Base-by-base conservation (phyloP, 2,113 vertebrate species). In the Nipponia nippon region DNA sequence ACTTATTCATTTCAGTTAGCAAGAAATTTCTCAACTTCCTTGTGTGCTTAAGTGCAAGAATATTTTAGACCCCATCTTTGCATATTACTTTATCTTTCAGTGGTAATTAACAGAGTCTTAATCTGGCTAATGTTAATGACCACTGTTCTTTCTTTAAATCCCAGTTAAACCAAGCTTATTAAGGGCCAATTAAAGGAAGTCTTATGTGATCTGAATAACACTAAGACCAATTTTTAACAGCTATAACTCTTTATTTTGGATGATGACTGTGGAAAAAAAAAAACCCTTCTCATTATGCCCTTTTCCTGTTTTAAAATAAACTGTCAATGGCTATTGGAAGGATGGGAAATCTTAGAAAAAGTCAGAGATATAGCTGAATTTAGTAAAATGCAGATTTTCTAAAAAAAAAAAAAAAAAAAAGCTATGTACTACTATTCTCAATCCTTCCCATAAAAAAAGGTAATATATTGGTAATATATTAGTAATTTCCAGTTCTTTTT, bases 81-180 rank as follows among this genome's bases (percentile, higher is more conserved):
- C 97, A 98, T 97, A 84, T 98, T 98, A 98, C 97, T 98, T 98
- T 98, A 98, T 98, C 98, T 98, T 98, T 98, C 98, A 98, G 97
- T 98, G 97, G 98, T 98, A 98, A 98, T 98, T 98, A 98, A 98
- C 97, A 98, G 92, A 98, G 97, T 98, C 98, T 98, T 98, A 98
- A 98, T 98, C 98, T 98, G 98, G 95, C 98, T 98, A 97, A 98
- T 97, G 98, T 98, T 98, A 99, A 99, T 98, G 98, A 98, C 98
- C 98, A 98, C 98, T 98, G 97, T 98, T 98, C 98, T 98, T 98
- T 96, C 75, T 96, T 98, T 98, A 98, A 98, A 98, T 98, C 98
- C 98, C 98, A 98, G 98, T 98, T 98, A 98, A 98, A 98, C 97
- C 98, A 98, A 98, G 98, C 98, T 98, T 98, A 98, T 98, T 98